Percentiles rank a stretch among this genome's conserved stretches.
Conservation (phyloP, 2,113 vertebrate genomes). For the Paraplagusia blochii region DNA sequence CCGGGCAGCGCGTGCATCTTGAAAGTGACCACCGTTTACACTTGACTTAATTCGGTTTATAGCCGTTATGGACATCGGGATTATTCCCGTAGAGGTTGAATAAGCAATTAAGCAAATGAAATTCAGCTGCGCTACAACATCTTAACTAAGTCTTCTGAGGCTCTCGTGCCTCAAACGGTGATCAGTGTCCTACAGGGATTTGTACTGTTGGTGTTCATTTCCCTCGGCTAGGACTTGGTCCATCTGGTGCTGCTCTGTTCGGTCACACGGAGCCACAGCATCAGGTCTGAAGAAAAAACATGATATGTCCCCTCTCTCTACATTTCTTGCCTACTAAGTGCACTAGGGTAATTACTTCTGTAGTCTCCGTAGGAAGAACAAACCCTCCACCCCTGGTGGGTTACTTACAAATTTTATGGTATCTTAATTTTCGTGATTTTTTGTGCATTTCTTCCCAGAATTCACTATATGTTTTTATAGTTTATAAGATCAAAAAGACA, state of each 20-base stretch:
- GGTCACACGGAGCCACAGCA: slow-evolving; percentile 41
- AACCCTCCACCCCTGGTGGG: neutral
- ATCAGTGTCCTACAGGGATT: slow-evolving; percentile 57
- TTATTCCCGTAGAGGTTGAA: too few relatives aligned
- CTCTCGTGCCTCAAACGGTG: slow-evolving; percentile 35
- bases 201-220: slow-evolving; percentile 58
- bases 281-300: slow-evolving; percentile 6
- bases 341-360: slow-evolving; percentile 21
- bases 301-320: too few relatives aligned
- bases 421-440: too few relatives aligned
- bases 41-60: too few relatives aligned
- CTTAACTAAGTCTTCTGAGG: too few relatives aligned
- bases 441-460: too few relatives aligned
- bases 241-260: slow-evolving; percentile 59
- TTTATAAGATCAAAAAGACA: too few relatives aligned
- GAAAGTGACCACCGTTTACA: slow-evolving; percentile 3
- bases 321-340: slow-evolving; percentile 2
- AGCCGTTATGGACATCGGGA: too few relatives aligned
- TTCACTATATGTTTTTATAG: too few relatives aligned
- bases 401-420: neutral
- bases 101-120: too few relatives aligned
- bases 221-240: slow-evolving; percentile 58
- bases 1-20: slow-evolving; percentile 12
- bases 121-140: slow-evolving; percentile 19
- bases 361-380: slow-evolving; percentile 7